Evolutionary conservation across 2,797 vertebrate species (phyloP).

Genomic region (Acrossocheilus wenchowensis): DNA sequence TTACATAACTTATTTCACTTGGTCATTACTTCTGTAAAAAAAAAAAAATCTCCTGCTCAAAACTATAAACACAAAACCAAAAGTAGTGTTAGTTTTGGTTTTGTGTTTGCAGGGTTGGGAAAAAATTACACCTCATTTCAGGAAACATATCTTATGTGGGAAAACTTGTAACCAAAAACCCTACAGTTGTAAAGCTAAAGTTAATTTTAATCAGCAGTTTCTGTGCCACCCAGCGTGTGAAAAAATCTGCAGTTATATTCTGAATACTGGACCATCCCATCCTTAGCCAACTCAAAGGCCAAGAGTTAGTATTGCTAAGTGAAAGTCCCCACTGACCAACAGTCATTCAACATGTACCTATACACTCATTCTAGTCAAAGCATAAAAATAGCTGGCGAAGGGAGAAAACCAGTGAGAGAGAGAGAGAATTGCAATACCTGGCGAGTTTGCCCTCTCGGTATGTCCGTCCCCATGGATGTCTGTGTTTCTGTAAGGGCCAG

Average conservation of each 20-base stretch:
- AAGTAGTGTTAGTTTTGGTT: not conserved
- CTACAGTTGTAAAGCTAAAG: not conserved
- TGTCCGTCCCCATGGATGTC: slow-evolving; percentile 97
- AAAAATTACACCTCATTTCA: slow-evolving; percentile 9
- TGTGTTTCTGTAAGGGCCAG: slow-evolving; percentile 97
- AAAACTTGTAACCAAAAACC: slow-evolving; percentile 4
- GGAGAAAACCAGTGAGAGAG: not conserved
- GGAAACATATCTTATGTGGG: not conserved
- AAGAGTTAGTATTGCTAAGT: not conserved
- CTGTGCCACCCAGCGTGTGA: not conserved
- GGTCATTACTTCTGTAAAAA: not conserved
- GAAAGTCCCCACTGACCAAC: slow-evolving; percentile 8
- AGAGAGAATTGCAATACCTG: slow-evolving; percentile 77
- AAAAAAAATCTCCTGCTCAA: not conserved
- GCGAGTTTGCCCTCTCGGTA: slow-evolving; percentile 97
- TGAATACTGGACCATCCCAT: not conserved
- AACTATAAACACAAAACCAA: not conserved
- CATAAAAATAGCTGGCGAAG: not conserved
- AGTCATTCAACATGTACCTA: not conserved
- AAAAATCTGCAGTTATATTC: not conserved
- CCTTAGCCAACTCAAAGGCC: not conserved
- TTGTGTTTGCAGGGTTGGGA: not conserved
- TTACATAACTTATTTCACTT: not conserved
- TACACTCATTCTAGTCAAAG: not conserved
- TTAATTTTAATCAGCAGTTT: not conserved